phyloP scores from a whole-genome alignment of 2,797 vertebrate species.

The Karalla daura region DNA sequence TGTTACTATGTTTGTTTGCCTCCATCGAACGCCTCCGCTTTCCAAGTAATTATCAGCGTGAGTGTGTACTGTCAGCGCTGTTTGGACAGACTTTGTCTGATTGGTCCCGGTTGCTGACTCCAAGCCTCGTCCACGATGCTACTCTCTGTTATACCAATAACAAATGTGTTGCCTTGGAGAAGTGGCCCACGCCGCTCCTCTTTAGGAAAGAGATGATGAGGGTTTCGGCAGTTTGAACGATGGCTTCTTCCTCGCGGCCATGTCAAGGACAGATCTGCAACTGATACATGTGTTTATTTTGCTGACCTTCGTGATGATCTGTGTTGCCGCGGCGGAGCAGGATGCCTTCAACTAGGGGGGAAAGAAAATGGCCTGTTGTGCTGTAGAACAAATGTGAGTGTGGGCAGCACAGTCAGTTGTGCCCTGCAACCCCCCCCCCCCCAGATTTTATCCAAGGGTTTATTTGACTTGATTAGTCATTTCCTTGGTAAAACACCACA shows the following conservation, averaged over 20 bases:
- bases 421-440: too few relatives aligned
- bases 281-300: slow-evolving; percentile 29
- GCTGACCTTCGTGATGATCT: not conserved
- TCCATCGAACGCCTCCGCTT: slow-evolving; percentile 11
- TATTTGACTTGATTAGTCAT: slow-evolving; percentile 58
- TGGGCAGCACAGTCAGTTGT: slow-evolving; percentile 30
- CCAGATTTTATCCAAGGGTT: slow-evolving; percentile 42
- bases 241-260: slow-evolving; percentile 6
- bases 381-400: slow-evolving; percentile 37
- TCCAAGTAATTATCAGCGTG: slow-evolving; percentile 16
- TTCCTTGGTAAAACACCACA: slow-evolving; percentile 64
- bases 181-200: slow-evolving; percentile 51
- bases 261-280: slow-evolving; percentile 10
- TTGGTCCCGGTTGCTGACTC: slow-evolving; percentile 35
- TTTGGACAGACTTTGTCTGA: slow-evolving; percentile 21
- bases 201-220: slow-evolving; percentile 58
- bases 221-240: slow-evolving; percentile 24
- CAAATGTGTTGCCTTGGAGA: slow-evolving; percentile 74
- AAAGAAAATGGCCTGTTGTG: slow-evolving; percentile 8
- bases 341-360: not conserved
- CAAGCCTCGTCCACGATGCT: slow-evolving; percentile 45
- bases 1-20: not conserved
- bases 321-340: not conserved
- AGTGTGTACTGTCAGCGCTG: not conserved
- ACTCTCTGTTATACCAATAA: slow-evolving; percentile 67